These are phyloP conservation scores for Ondatra zibethicus DNA, from an alignment of 2,113 vertebrate genomes.

Conservation along the genomic window DNA sequence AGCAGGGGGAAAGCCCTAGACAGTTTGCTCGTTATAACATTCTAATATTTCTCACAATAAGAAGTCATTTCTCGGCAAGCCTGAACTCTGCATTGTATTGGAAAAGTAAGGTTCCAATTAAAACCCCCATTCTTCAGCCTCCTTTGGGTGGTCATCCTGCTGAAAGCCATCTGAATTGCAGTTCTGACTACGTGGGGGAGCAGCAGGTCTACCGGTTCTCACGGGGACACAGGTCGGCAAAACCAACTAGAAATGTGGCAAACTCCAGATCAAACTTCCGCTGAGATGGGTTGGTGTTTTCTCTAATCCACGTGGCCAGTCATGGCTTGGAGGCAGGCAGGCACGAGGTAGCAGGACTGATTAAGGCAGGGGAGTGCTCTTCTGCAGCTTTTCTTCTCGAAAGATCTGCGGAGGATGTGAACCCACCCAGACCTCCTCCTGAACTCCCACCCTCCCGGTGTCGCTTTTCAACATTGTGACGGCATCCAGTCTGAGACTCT, in stretches of 20 bases:
- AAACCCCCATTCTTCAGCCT: conserved; percentile 73
- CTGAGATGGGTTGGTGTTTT: background rate
- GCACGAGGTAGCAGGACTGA: background rate
- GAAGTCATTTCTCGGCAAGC: conserved; percentile 75
- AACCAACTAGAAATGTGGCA: conserved; percentile 44
- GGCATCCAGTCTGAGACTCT: conserved; percentile 76
- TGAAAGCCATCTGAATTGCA: conserved; percentile 61
- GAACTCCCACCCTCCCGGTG: conserved; percentile 77
- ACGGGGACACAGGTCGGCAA: conserved; percentile 22
- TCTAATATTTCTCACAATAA: conserved; percentile 79
- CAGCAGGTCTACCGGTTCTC: background rate
- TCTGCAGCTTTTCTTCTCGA: conserved; percentile 55
- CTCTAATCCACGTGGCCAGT: background rate
- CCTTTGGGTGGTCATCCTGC: conserved; percentile 74
- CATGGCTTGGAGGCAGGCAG: background rate
- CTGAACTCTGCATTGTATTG: conserved; percentile 57
- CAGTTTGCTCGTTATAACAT: conserved; percentile 60
- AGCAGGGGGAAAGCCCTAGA: conserved; percentile 54
- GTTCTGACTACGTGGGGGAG: conserved; percentile 21
- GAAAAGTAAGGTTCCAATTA: conserved; percentile 78
- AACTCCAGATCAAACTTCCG: conserved; percentile 27
- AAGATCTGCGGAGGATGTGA: conserved; percentile 67
- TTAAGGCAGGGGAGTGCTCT: conserved; percentile 8
- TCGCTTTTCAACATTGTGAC: conserved; percentile 79
- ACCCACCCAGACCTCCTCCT: conserved; percentile 75